These are phyloP conservation scores for Hemistola chrysoprasaria DNA, from an alignment of 2,888 invertebrate genomes.

Conservation along the genomic window DNA sequence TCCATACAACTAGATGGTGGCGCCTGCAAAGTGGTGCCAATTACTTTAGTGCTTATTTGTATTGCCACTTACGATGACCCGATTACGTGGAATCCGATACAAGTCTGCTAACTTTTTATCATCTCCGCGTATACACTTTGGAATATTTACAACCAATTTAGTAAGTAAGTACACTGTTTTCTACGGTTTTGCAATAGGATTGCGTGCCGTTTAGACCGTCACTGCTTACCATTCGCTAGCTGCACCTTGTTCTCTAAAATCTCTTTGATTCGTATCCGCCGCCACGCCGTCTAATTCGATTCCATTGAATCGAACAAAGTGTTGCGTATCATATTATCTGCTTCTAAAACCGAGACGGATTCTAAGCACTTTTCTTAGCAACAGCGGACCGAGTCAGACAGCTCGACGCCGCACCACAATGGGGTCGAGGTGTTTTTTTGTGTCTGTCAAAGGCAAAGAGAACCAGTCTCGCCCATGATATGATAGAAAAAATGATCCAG, in stretches of 20 bases:
- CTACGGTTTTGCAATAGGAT: conserved; percentile 1
- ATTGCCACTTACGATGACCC: conserved; percentile 54
- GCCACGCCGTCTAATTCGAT: conserved; percentile 3
- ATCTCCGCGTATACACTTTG: neutral
- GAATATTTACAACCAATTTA: neutral
- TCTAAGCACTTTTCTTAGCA: conserved; percentile 62
- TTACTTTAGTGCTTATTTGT: conserved; percentile 46
- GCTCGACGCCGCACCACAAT: conserved; percentile 76
- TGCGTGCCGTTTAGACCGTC: neutral
- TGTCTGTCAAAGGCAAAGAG: conserved; percentile 52
- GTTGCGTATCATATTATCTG: conserved; percentile 20
- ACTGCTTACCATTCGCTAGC: neutral
- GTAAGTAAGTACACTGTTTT: neutral
- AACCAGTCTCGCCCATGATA: conserved; percentile 58
- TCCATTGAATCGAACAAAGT: conserved; percentile 12
- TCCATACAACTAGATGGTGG: conserved; percentile 43
- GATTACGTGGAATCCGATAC: conserved; percentile 40
- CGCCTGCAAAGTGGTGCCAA: conserved; percentile 47
- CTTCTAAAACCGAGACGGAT: conserved; percentile 35
- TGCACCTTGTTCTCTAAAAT: neutral
- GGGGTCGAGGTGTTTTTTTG: conserved; percentile 64
- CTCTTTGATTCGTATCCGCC: neutral
- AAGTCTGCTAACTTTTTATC: conserved; percentile 21
- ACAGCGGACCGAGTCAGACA: conserved; percentile 65
- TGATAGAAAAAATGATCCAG: conserved; percentile 61